phyloP scores from a whole-genome alignment of 2,113 vertebrate species.

The Nansenia antarctica region DNA sequence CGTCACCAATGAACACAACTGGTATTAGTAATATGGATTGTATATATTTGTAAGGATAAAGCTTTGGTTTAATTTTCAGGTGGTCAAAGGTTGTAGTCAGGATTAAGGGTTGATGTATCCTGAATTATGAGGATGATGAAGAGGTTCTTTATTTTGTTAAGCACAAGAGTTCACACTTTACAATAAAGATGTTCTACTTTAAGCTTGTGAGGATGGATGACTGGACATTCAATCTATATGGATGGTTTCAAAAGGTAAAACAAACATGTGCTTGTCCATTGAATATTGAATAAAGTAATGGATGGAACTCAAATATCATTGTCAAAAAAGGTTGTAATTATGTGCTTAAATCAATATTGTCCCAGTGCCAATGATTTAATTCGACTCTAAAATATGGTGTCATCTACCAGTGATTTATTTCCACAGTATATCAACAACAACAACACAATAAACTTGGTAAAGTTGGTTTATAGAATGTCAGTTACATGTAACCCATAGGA shows the following conservation, averaged over 20 bases:
- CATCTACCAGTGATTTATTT: conserved; percentile 47
- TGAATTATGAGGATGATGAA: conserved; percentile 7
- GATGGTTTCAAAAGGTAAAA: neutral
- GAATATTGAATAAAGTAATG: too few relatives aligned
- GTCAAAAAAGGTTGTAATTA: too few relatives aligned
- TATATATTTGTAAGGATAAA: too few relatives aligned
- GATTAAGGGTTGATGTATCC: conserved; percentile 30
- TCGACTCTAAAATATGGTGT: too few relatives aligned
- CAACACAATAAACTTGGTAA: conserved; percentile 38
- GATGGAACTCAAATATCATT: too few relatives aligned
- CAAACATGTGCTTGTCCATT: neutral
- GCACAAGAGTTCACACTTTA: conserved; percentile 27
- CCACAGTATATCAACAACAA: conserved; percentile 19
- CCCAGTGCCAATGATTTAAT: too few relatives aligned
- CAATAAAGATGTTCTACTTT: conserved; percentile 32
- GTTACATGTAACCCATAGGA: conserved; percentile 35
- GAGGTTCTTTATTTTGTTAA: conserved; percentile 25
- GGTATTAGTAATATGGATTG: too few relatives aligned
- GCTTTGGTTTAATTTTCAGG: too few relatives aligned
- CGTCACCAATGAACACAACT: too few relatives aligned
- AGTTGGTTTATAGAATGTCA: conserved; percentile 34
- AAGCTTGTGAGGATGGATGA: conserved; percentile 55
- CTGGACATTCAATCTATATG: conserved; percentile 38
- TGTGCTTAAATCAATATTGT: too few relatives aligned
- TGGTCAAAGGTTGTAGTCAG: conserved; percentile 41